Base-by-base conservation (phyloP, 2,113 vertebrate genomes). In the Calidris pygmaea region DNA sequence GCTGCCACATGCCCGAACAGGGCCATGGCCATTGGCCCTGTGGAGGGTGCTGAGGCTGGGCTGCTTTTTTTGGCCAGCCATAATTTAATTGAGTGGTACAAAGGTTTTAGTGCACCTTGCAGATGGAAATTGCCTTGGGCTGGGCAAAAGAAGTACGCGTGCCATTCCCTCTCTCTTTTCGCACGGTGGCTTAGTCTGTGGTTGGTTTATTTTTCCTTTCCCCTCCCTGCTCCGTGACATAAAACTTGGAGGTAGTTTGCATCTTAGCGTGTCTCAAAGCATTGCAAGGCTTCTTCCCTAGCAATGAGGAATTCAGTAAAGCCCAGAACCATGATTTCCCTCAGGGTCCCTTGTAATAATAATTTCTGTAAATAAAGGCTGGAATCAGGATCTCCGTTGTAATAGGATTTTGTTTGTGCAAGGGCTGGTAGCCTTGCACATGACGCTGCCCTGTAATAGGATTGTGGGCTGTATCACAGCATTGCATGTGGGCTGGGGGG, bases 301-400 rank as follows among this genome's bases (percentile, higher is more conserved):
- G 85, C 81, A 65, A 7, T 90, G 88, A 94, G 55, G 58, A 96
- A 96, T 97, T 96, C 70, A 34, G 81, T n/a, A 86, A 87, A 94
- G 79, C 93, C 67, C 15, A 71, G 91, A 96, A 18, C 80, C 11
- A 2, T 96, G 94, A 97, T 97, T 97, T 97, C 96, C 97, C 95
- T 87, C 34, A 66, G 95, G 96, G 68, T 97, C 26, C 72, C 88
- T 94, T 91, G 89, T 94, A 96, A 91, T 96, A 96, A 95, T 92
- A 93, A 97, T 96, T 97, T 96, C 95, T 96, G 95, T 96, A 97
- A 97, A 97, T 97, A 97, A 96, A 96, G 92, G 75, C 86, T 96
- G 72, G 86, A 90, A 92, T 91, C 60, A 34, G 93, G 93, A 92
- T 92, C 81, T 76, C 78, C 6, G 20, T 88, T 94, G 94, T 88